Base-by-base conservation (phyloP, 2,888 invertebrate genomes). In the Muscina levida region DNA sequence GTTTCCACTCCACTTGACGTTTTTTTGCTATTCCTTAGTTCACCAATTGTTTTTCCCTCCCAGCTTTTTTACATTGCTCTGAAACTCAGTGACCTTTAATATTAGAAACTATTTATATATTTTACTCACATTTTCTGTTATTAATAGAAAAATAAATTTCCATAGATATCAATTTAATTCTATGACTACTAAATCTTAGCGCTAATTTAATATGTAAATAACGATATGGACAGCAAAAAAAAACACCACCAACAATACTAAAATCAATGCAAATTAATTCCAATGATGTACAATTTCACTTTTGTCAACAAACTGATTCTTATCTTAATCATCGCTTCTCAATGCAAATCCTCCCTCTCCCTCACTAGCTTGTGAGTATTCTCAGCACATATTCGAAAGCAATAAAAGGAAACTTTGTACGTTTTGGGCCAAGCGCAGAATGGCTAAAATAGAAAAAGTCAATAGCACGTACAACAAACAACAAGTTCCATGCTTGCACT, bases 391-490 rank as follows among this genome's bases (percentile, higher is more conserved):
- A 31, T 37, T 39, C 22, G 62, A 42, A 42, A 62, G 37, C 62
- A 62, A 62, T 42, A 62, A 62, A 59, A 59, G 17, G 19, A 59
- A 59, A 26, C 24, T 56, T 24, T 26, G 1, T 26, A 26, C 2
- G 6, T 11, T 22, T 26, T 19, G 1, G 19, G 56, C 22, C 26
- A 24, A 56, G 56, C 11, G 13, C 13, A 56, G 56, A 56, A 4
- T 22, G 2, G 17, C 19, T 53, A 19, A n/a, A 3, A 46, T 8
- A 24, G 39, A 39, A 57, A 74, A 71, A 51, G 37, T 59, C 53
- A 71, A 67, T 62, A 77, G 77, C 80, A 81, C 80, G 80, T 81
- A 81, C 73, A 51, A 48, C 77, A 81, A 77, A 81, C 80, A 81
- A 77, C 73, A 77, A 56, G 74, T 67, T 77, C 77, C 51, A 22